Base-by-base conservation (phyloP, 2,113 vertebrate genomes). In the Melanotaenia duboulayi region DNA sequence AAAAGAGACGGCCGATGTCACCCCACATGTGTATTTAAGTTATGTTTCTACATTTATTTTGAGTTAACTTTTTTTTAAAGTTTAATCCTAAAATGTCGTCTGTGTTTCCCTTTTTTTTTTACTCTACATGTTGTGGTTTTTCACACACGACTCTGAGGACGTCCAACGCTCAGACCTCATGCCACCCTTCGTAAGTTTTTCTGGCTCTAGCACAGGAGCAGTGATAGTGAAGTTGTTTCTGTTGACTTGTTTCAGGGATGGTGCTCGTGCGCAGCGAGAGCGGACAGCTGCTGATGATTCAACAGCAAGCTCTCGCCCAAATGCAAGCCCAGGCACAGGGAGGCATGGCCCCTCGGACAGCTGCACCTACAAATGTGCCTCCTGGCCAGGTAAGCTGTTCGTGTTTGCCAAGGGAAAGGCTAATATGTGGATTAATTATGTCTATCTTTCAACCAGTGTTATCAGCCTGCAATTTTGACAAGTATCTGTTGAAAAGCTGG, bases 251-350 rank as follows among this genome's bases (percentile, higher is more conserved):
- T 80, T 25, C 87, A 99, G 97, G 97, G 80, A 99, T 99, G 97
- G 96, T 99, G 87, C 91, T 99, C 2, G 95, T 99, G 48, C 95
- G 96, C 24, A 99, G 96, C 12, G 96, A 99, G 87, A 96, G 94
- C 0, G 97, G 97, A 69, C 98, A 99, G 93, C 82, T 99, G 89
- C 80, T 99, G 85, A 94, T 99, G 96, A 97, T 99, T 76, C 96
- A 95, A 59, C 98, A 99, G 88, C 97, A 99, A 87, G 92, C 97
- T 61, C 82, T 99, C 87, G 97, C 96, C 0, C 98, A 99, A 89
- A 97, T 98, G 95, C 97, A 99, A 91, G 96, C 94, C 32, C 95
- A 95, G 90, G 95, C 96, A 14, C 96, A 97, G 82, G 95, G 92
- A 42, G 91, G 93, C 81, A 93, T 96, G 93, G 92, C 94, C 48